Conservation (phyloP, 2,888 invertebrate species). For the Dasysyrphus tricinctus region DNA sequence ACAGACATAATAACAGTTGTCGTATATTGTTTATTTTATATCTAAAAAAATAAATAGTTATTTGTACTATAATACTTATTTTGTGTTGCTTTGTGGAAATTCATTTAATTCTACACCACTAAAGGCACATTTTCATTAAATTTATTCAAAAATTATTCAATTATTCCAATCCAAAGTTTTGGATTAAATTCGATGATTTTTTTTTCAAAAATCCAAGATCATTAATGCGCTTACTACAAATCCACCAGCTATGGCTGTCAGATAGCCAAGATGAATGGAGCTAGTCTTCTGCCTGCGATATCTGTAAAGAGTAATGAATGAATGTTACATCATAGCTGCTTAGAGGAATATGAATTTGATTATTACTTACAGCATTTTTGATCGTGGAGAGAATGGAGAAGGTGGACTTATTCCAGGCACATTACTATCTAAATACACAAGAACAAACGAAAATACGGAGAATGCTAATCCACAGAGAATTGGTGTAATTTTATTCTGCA, state of each 20-base stretch:
- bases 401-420: constrained; percentile 86
- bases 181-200: background rate
- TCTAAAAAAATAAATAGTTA: constrained; percentile 62
- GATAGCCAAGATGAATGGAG: constrained; percentile 84
- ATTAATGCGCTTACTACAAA: constrained; percentile 83
- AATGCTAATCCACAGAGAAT: constrained; percentile 84
- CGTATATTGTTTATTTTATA: constrained; percentile 18
- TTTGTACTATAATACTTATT: constrained; percentile 72
- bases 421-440: constrained; percentile 86
- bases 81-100: constrained; percentile 37
- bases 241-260: constrained; percentile 84
- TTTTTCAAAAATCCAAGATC: constrained; percentile 78
- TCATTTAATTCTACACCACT: constrained; percentile 4
- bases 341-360: background rate
- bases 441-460: constrained; percentile 85
- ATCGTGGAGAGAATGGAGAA: constrained; percentile 85
- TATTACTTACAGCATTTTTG: constrained; percentile 82
- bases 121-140: constrained; percentile 44
- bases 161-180: background rate
- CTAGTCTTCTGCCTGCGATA: constrained; percentile 80
- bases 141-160: background rate
- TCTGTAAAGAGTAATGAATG: constrained; percentile 72
- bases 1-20: constrained; percentile 16
- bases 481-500: constrained; percentile 78
- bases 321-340: constrained; percentile 29